These are phyloP conservation scores for Telmatherina bonti DNA, from an alignment of 2,797 vertebrate species.

Conservation along the genomic window DNA sequence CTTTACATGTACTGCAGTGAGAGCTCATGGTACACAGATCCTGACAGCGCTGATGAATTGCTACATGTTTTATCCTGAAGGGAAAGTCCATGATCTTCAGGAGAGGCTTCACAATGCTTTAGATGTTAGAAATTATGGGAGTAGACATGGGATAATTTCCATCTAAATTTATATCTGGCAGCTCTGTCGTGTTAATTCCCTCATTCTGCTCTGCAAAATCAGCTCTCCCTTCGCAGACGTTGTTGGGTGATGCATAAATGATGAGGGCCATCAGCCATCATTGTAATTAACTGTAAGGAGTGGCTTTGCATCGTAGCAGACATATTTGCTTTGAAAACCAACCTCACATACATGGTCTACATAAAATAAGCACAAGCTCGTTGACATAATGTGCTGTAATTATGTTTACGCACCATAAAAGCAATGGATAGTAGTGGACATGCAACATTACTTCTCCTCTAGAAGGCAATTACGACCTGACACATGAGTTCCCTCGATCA, in stretches of 20 bases:
- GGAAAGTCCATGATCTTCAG: constrained; percentile 33
- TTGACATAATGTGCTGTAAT: not conserved
- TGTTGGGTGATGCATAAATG: constrained; percentile 11
- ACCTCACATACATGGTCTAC: not conserved
- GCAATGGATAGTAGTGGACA: too few species aligned
- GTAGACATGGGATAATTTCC: constrained; percentile 25
- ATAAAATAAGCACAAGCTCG: not conserved
- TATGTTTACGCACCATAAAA: too few species aligned
- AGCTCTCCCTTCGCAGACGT: constrained; percentile 4
- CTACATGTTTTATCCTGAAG: constrained; percentile 48
- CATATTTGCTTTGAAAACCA: not conserved
- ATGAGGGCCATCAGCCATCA: constrained; percentile 1
- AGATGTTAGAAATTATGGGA: constrained; percentile 42
- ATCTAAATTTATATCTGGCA: constrained; percentile 32
- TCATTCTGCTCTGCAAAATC: constrained; percentile 2
- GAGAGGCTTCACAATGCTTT: constrained; percentile 22
- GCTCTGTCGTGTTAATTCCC: not conserved
- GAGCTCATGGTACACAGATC: constrained; percentile 31
- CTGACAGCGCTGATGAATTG: constrained; percentile 44
- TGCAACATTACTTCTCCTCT: too few species aligned
- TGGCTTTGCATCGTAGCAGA: not conserved
- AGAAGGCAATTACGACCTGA: too few species aligned
- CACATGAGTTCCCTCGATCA: too few species aligned
- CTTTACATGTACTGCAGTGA: constrained; percentile 13
- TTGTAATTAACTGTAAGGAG: constrained; percentile 11